Base-by-base conservation (phyloP, 2,888 invertebrate genomes). In the Megalurothrips usitatus region DNA sequence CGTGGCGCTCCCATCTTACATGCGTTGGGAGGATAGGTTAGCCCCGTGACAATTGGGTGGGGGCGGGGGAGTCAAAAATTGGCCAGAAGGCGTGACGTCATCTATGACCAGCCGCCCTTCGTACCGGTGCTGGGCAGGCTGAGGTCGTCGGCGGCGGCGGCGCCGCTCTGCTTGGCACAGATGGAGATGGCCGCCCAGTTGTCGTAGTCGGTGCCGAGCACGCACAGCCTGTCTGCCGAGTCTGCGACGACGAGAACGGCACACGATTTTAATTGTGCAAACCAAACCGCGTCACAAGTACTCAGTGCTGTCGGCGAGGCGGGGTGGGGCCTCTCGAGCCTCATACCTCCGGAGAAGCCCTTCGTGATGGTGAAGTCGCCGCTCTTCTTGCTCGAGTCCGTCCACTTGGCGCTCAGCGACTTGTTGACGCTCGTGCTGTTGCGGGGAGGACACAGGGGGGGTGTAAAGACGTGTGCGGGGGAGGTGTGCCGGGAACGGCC, bases 151-250 rank as follows among this genome's bases (percentile, higher is more conserved):
- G 12, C 52, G 4, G 14, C 19, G 52, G 14, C 1, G 14, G 2
- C 10, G 4, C 19, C 8, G 68, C 26, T 23, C 23, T 43, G 34
- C 58, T 58, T 58, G 26, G 23, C 12, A 26, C 68, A 75, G 1
- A 75, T 26, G 26, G 68, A 26, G 23, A 75, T 10, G 23, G 26
- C 68, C 26, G 68, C 68, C 68, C 68, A 75, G 68, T 75, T 75
- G 68, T 75, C 68, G 68, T 75, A 75, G 68, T 75, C 68, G 68
- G 68, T 75, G 26, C 26, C 68, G 68, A 75, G 23, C 11, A 75
- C 12, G 68, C 68, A 75, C 23, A 75, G 14, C 14, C 58, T 75
- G 23, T 75, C 26, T 23, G 12, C 26, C 0, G 26, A 0, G 26
- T 26, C 68, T 58, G 58, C 52, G 17, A 14, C 52, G 17, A 52